A percentile compares a stretch with the other conserved stretches of the same genome.
Evolutionary conservation across 2,113 vertebrate genomes (phyloP).

Genomic region (Hippocampus zosterae): DNA sequence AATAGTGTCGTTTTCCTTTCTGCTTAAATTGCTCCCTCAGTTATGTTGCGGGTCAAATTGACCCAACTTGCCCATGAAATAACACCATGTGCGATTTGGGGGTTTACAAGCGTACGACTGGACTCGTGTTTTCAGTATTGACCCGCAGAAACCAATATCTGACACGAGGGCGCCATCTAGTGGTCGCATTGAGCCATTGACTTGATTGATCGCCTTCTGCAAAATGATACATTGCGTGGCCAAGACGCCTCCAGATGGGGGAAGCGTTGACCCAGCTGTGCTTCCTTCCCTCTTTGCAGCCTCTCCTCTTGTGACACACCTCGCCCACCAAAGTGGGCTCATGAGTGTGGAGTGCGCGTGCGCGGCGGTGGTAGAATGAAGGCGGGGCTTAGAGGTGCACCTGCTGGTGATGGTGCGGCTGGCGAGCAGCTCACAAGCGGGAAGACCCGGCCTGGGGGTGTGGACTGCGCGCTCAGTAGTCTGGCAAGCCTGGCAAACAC

Average conservation of each 20-base stretch:
- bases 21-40: too few relatives aligned
- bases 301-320: too few relatives aligned
- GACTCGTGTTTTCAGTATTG: neutral
- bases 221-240: too few relatives aligned
- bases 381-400: neutral
- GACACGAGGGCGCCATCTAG: constrained; percentile 36
- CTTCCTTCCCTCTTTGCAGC: too few relatives aligned
- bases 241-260: too few relatives aligned
- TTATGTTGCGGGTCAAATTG: too few relatives aligned
- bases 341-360: neutral
- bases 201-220: too few relatives aligned
- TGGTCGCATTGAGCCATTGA: constrained; percentile 24
- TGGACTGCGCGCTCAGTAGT: constrained; percentile 62
- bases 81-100: too few relatives aligned
- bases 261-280: too few relatives aligned
- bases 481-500: constrained; percentile 59
- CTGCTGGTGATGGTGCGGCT: neutral
- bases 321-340: neutral
- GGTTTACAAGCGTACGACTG: too few relatives aligned
- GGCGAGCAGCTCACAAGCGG: constrained; percentile 43
- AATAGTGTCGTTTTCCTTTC: too few relatives aligned
- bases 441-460: constrained; percentile 65
- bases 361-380: neutral
- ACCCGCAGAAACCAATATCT: neutral
- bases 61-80: too few relatives aligned